These are phyloP conservation scores for Eupeodes luniger DNA, from an alignment of 2,888 invertebrate species.

Conservation along the genomic window DNA sequence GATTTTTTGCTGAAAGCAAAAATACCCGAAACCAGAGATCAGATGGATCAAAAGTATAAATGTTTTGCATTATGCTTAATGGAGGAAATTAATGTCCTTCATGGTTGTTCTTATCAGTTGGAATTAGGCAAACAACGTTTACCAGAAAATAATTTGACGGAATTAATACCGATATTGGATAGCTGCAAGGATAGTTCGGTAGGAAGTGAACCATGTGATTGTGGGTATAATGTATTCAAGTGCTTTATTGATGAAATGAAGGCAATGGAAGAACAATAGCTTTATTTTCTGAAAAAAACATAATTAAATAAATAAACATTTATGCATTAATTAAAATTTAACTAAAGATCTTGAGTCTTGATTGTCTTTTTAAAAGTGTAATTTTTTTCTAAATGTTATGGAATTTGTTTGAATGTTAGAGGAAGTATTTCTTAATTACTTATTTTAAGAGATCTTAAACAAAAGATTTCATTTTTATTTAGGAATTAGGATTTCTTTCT, in stretches of 20 bases:
- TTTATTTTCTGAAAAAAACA: too few relatives aligned
- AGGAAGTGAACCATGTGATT: neutral
- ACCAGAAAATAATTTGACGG: too few relatives aligned
- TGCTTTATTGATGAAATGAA: neutral
- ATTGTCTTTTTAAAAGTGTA: too few relatives aligned
- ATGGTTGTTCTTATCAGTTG: conserved; percentile 13
- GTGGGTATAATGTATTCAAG: conserved; percentile 16
- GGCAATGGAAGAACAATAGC: neutral
- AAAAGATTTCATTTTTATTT: too few relatives aligned
- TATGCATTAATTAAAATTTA: too few relatives aligned
- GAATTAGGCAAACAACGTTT: neutral
- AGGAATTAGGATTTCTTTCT: too few relatives aligned
- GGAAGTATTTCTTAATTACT: too few relatives aligned
- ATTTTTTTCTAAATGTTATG: too few relatives aligned
- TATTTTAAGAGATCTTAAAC: too few relatives aligned
- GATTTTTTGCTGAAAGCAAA: neutral
- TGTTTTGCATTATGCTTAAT: neutral
- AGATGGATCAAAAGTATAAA: neutral
- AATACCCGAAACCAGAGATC: neutral
- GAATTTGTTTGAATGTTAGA: too few relatives aligned
- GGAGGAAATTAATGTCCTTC: neutral
- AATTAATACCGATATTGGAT: neutral
- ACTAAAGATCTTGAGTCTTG: too few relatives aligned
- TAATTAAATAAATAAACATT: too few relatives aligned
- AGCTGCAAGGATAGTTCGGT: neutral